A percentile compares a stretch with the other conserved stretches of the same genome.
These are phyloP conservation scores for Lophius piscatorius DNA, from an alignment of 2,113 vertebrate species.

Conservation along the genomic window DNA sequence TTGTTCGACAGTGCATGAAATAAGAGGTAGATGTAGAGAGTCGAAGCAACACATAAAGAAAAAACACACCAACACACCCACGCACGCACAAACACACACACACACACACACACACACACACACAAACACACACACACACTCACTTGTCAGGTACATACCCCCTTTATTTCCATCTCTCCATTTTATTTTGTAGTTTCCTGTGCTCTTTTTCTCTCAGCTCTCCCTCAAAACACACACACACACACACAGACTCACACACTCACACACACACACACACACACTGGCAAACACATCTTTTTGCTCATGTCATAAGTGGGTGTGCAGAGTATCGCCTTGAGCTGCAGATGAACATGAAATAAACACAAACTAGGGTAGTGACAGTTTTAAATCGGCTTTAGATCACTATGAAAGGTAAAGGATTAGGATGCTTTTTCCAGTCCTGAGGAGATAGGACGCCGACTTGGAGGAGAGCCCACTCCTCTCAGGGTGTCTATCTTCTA, in stretches of 20 bases:
- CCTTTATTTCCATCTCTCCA: slow-evolving; percentile 1
- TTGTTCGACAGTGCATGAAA: slow-evolving; percentile 36
- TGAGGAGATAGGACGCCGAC: slow-evolving; percentile 74
- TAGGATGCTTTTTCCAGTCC: slow-evolving; percentile 74
- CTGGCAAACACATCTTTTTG: slow-evolving; percentile 46
- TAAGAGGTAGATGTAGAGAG: slow-evolving; percentile 31
- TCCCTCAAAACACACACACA: background rate
- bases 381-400: slow-evolving; percentile 80
- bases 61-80: slow-evolving; percentile 25
- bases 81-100: background rate
- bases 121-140: background rate
- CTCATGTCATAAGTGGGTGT: slow-evolving; percentile 78
- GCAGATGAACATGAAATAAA: slow-evolving; percentile 78
- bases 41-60: slow-evolving; percentile 21
- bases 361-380: slow-evolving; percentile 78
- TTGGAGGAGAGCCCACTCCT: slow-evolving; percentile 77
- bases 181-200: slow-evolving; percentile 11
- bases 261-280: slow-evolving; percentile 22
- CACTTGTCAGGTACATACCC: slow-evolving; percentile 35
- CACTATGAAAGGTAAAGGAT: slow-evolving; percentile 80
- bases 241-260: slow-evolving; percentile 21
- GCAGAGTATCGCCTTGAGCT: slow-evolving; percentile 76
- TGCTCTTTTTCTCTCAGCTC: slow-evolving; percentile 19
- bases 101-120: too few relatives aligned
- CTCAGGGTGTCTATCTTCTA: slow-evolving; percentile 76